A percentile compares a stretch with the other conserved stretches of the same genome.
Evolutionary conservation across 35 echinoderm and acorn worm species (phyloP).

Genomic region (Apostichopus parvimensis): DNA sequence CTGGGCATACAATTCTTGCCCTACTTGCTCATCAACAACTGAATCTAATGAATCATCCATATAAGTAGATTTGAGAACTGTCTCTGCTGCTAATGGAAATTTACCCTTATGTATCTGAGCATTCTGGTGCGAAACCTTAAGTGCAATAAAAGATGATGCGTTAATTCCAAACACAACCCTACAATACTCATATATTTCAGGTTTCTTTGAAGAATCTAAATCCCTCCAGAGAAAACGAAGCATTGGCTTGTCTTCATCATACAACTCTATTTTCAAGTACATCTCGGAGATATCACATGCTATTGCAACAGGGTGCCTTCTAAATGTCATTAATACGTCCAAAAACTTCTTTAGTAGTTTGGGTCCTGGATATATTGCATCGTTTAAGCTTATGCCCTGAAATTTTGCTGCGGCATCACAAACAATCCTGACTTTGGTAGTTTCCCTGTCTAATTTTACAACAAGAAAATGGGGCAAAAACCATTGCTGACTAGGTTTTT

Average conservation of each 20-base stretch:
- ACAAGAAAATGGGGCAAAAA: conserved; percentile 60
- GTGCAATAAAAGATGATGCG: not conserved
- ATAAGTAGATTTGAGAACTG: not conserved
- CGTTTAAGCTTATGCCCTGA: conserved; percentile 28
- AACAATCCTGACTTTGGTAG: conserved; percentile 51
- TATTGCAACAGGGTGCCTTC: conserved; percentile 35
- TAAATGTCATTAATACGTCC: conserved; percentile 34
- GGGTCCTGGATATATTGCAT: conserved; percentile 44
- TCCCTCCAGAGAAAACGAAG: conserved; percentile 49
- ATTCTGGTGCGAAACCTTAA: not conserved
- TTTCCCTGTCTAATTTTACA: conserved; percentile 42
- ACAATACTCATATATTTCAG: not conserved
- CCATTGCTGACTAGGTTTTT: not conserved
- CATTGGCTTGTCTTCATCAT: not conserved
- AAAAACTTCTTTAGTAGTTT: conserved; percentile 34
- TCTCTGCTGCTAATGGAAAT: not conserved
- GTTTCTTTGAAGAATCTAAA: not conserved
- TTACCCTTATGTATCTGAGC: not conserved
- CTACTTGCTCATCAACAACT: not conserved
- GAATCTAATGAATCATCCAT: not conserved
- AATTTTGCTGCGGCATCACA: conserved; percentile 40
- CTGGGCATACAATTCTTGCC: not conserved
- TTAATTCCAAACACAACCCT: not conserved
- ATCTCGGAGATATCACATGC: conserved; percentile 22
- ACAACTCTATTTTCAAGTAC: conserved; percentile 17